Evolutionary conservation across 1,140 invertebrate species (phyloP), one percentile per base, ranked within the genome.

Genomic region (Lasioglossum albipes): DNA sequence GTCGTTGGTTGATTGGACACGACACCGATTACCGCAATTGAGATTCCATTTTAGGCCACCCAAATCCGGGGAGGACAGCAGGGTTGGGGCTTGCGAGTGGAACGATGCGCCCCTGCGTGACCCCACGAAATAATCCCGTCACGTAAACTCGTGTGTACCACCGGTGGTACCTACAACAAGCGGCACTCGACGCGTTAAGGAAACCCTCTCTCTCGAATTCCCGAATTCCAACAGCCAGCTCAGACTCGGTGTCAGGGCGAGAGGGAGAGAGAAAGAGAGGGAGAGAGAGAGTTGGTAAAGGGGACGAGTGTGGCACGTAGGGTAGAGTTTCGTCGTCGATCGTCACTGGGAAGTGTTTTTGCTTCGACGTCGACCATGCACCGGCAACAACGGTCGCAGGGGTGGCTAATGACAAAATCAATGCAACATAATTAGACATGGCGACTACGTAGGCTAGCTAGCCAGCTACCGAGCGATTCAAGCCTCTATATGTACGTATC

Each of bases 361-460:
- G 87, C 84, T 72, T 61, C 73, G 85, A 87, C 82, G 85, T 88
- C 81, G 85, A 87, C 64, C 81, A 74, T 82, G 88, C 75, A 82
- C 84, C 78, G 84, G 85, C 71, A 75, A 80, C 81, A 85, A 82
- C 84, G 84, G 82, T 72, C 84, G 83, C 89, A 89, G 89, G 91
- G 91, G 89, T 88, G 89, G 89, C 91, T 92, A 93, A 93, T 92
- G 91, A 93, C 92, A 92, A 93, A 93, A 93, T 93, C 92, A 93
- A 93, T 93, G 92, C 91, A 91, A 92, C 91, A 92, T 93, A 93
- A 93, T 93, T 93, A 93, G 91, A 92, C 91, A 92, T 93, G 92
- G 92, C 92, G 91, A 89, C 91, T 90, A 75, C 84, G 88, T 89
- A 87, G 84, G 42, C 88, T 89, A 87, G 84, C 74, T 84, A 75